Conservation (phyloP, 1,140 invertebrate genomes). For the Drosophila malerkotliana region DNA sequence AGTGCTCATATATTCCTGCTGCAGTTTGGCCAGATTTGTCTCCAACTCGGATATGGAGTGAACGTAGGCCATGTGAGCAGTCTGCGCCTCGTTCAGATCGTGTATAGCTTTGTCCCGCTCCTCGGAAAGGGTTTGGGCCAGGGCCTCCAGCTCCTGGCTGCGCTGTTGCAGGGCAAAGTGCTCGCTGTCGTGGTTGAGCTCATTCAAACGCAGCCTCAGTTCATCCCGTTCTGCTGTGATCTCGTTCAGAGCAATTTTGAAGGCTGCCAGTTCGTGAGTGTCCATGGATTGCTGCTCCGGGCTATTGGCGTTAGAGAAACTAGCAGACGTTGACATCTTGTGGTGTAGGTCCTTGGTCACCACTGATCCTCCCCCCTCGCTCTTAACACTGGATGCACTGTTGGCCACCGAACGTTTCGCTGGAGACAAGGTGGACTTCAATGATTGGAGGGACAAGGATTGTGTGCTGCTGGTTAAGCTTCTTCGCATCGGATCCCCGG, state of each 20-base stretch:
- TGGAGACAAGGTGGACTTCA: conserved; percentile 53
- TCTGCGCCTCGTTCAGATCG: conserved; percentile 57
- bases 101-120: conserved; percentile 82
- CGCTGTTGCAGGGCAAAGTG: conserved; percentile 48
- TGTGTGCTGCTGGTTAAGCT: conserved; percentile 66
- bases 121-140: conserved; percentile 77
- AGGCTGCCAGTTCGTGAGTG: conserved; percentile 68
- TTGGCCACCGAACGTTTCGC: conserved; percentile 38
- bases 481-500: conserved; percentile 53
- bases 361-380: conserved; percentile 45
- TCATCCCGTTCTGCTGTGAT: conserved; percentile 74
- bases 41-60: conserved; percentile 81
- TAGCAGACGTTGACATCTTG: conserved; percentile 49
- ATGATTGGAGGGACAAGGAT: conserved; percentile 36
- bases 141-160: conserved; percentile 68
- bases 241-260: conserved; percentile 74
- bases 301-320: conserved; percentile 39
- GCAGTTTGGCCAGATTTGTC: conserved; percentile 84
- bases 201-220: conserved; percentile 60
- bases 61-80: conserved; percentile 65
- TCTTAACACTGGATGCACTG: conserved; percentile 57
- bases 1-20: conserved; percentile 84
- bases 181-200: conserved; percentile 54
- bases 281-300: conserved; percentile 39
- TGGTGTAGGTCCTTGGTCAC: conserved; percentile 46